Evolutionary conservation across 1,140 invertebrate species (phyloP).

Genomic region (Rhopalosiphum padi): DNA sequence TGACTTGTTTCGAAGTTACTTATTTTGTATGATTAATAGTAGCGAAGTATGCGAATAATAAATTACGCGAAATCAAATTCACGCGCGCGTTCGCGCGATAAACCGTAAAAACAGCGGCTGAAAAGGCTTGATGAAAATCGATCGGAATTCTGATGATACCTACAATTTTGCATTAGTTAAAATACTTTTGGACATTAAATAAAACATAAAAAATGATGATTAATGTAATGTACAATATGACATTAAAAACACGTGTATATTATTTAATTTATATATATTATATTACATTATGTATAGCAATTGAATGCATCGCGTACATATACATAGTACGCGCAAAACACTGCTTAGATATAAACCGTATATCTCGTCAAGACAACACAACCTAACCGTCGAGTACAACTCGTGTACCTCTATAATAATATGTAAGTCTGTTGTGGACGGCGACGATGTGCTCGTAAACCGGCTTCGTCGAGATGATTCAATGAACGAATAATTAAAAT

Average conservation of each 20-base stretch:
- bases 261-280: neutral
- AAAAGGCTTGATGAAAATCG: neutral
- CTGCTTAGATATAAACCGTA: neutral
- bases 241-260: neutral
- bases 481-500: constrained; percentile 33
- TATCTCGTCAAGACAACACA: neutral
- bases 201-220: neutral
- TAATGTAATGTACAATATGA: neutral
- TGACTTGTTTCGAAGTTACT: neutral
- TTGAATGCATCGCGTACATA: neutral
- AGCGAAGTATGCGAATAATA: neutral
- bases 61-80: neutral
- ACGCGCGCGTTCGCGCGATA: neutral
- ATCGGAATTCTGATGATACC: neutral
- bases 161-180: neutral
- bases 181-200: neutral
- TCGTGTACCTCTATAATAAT: neutral
- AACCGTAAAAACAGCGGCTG: neutral
- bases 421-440: neutral
- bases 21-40: neutral
- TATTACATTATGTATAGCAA: neutral
- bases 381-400: neutral
- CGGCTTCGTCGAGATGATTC: neutral
- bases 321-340: neutral
- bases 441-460: neutral